These are phyloP conservation scores for Prosopocoilus inquinatus DNA, from an alignment of 2,888 invertebrate species.

Conservation along the genomic window DNA sequence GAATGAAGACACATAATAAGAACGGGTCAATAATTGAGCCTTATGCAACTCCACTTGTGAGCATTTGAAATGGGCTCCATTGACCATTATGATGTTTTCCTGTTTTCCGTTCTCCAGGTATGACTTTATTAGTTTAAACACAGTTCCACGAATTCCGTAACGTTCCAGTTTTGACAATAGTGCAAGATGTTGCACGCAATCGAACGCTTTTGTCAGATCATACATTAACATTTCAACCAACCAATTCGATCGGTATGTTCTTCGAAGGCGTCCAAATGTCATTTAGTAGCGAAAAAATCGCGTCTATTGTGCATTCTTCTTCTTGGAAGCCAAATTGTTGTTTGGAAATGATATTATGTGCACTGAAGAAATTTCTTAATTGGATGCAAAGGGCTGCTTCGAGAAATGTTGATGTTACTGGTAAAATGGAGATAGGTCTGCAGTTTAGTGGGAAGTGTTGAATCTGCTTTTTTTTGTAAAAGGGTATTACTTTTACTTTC, in stretches of 20 bases:
- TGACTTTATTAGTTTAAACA: not conserved
- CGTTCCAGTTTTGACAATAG: not conserved
- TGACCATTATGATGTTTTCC: not conserved
- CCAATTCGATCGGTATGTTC: no score
- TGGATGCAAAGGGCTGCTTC: no score
- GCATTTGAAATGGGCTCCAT: no score
- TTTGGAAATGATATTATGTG: no score
- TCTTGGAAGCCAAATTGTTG: not conserved
- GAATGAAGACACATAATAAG: not conserved
- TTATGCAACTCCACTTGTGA: no score
- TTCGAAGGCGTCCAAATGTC: not conserved
- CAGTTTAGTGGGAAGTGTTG: no score
- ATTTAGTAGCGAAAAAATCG: not conserved
- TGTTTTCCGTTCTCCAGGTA: not conserved
- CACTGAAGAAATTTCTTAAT: no score
- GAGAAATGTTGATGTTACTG: no score
- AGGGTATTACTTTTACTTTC: not conserved
- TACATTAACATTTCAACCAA: no score
- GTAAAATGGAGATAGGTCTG: no score
- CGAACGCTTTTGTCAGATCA: not conserved
- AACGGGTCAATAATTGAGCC: not conserved
- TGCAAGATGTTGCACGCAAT: no score
- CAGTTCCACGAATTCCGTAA: not conserved
- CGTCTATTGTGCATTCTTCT: not conserved
- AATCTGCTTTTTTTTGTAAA: not conserved